Evolutionary conservation across 2,797 vertebrate genomes (phyloP), one percentile per base, ranked within the genome.

Genomic region (Artibeus jamaicensis): DNA sequence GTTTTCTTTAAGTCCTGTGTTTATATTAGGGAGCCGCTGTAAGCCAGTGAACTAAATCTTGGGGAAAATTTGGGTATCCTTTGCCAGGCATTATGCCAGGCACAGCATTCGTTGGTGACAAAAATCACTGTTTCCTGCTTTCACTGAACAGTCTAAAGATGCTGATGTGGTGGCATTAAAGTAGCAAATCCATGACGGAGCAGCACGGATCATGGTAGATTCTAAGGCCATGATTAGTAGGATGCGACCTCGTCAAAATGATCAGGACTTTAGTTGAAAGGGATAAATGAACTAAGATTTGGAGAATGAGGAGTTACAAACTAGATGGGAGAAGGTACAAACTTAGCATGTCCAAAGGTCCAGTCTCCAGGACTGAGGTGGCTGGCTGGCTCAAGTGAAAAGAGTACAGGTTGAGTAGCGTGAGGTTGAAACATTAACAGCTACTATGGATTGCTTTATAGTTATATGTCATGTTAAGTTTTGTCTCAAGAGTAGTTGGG

Each of bases 11-110:
- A 94, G 39, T 89, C 62, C 5, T 81, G 4, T 88, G 9, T 95
- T 73, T 78, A n/a, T 57, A 26, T 89, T 70, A 73, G 92, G 83
- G 81, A 92, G 39, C 48, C 44, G 24, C 11, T 70, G 44, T 81
- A 87, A 50, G 46, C 59, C n/a, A 87, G 3, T 91, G 82, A 81
- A 89, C n/a, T 68, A 67, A 67, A 34, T 12, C 57, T 95, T 96
- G 9, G 59, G 59, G 62, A 50, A 95, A 19, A 57, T 87, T 26
- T 62, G 48, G 26, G 44, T 94, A 57, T 71, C 50, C 68, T 91
- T 82, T 93, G 88, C 39, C 34, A 34, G 68, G 50, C 24, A 68
- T 70, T 10, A 50, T 88, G 48, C 16, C 39, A 77, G 67, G 18
- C 39, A 57, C 9, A 83, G 29, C 26, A 70, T 83, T 93, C 26